Conservation (phyloP, 1,140 invertebrate species). For the Drosophila miranda region DNA sequence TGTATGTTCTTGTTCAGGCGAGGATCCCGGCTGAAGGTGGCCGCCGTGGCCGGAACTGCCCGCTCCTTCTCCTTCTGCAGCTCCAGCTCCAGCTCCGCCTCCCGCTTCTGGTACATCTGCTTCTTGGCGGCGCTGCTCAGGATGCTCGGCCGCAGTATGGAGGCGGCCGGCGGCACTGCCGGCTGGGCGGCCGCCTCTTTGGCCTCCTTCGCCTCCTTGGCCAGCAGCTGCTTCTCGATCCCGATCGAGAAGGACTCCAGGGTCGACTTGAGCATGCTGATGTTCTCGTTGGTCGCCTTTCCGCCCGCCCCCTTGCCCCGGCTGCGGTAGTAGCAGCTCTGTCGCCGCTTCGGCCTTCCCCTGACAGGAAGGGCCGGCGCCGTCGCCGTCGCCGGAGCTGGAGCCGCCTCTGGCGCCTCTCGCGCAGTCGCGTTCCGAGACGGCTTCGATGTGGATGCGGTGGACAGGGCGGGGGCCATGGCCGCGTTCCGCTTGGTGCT, state of each 20-base stretch:
- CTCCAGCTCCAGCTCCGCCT: background rate
- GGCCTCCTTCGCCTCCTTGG: slow-evolving; percentile 57
- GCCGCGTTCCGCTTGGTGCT: slow-evolving; percentile 74
- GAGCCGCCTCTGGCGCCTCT: background rate
- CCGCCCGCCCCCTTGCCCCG: slow-evolving; percentile 34
- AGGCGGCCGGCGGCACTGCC: slow-evolving; percentile 2
- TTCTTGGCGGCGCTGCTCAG: slow-evolving; percentile 45
- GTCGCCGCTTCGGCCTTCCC: slow-evolving; percentile 58
- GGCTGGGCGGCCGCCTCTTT: slow-evolving; percentile 41
- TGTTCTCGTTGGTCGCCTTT: slow-evolving; percentile 56
- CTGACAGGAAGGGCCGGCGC: slow-evolving; percentile 9
- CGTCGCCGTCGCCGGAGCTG: background rate
- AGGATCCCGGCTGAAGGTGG: slow-evolving; percentile 75
- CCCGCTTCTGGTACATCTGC: slow-evolving; percentile 12
- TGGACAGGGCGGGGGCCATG: background rate
- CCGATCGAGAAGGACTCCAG: slow-evolving; percentile 77
- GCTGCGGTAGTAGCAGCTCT: slow-evolving; percentile 68
- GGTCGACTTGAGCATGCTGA: slow-evolving; percentile 71
- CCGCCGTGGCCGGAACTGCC: background rate
- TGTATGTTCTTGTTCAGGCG: slow-evolving; percentile 79
- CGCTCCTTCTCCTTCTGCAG: slow-evolving; percentile 16
- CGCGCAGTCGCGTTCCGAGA: slow-evolving; percentile 20
- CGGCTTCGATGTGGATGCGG: slow-evolving; percentile 25
- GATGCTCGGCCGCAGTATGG: slow-evolving; percentile 59
- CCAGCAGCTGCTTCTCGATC: slow-evolving; percentile 72